Percentiles rank a stretch among this genome's conserved stretches.
These are phyloP conservation scores for Hafferia zeledoni DNA, from an alignment of 2,797 vertebrate genomes.

Conservation along the genomic window DNA sequence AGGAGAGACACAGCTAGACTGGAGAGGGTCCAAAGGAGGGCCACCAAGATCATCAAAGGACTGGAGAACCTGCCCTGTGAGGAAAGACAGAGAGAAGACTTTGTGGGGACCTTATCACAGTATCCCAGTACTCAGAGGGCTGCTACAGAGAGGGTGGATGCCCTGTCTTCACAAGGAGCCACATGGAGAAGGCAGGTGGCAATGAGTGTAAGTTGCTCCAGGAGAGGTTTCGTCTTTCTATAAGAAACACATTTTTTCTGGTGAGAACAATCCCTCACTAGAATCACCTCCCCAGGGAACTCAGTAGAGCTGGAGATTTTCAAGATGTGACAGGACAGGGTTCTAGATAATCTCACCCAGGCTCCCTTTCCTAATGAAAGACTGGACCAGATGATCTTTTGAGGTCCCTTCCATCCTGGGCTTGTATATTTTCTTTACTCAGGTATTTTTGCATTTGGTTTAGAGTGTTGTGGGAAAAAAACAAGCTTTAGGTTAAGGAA, in stretches of 20 bases:
- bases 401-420: neutral
- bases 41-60: neutral
- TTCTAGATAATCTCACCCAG: neutral
- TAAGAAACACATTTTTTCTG: neutral
- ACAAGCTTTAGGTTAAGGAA: neutral
- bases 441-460: neutral
- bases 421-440: fast-evolving
- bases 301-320: neutral
- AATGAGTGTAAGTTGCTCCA: neutral
- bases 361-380: neutral
- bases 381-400: neutral
- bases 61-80: neutral
- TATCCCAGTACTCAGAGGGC: neutral
- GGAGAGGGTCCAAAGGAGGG: neutral
- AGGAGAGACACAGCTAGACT: neutral
- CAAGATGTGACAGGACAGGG: neutral
- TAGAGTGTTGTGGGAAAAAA: neutral
- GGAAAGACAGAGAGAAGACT: neutral
- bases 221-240: neutral
- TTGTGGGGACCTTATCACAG: neutral
- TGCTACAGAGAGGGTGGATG: neutral
- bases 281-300: neutral
- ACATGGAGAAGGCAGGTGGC: neutral
- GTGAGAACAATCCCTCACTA: neutral
- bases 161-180: neutral